Evolutionary conservation across 2,113 vertebrate species (phyloP), one percentile per base, ranked within the genome.

Genomic region (Carollia perspicillata): DNA sequence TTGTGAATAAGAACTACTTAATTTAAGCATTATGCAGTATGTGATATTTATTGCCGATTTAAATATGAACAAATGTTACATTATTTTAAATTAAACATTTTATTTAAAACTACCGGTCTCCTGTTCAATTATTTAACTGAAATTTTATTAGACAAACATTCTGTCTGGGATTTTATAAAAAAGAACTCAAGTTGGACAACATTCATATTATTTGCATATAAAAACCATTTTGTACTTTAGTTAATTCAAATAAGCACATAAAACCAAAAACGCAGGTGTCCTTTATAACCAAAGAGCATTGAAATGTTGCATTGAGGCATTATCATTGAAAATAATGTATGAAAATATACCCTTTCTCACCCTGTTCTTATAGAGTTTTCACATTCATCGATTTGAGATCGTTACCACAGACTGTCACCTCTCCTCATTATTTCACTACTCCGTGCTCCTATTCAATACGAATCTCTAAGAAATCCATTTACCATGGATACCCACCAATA

Each of bases 51-150:
- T 60, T 2, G 9, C 58, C 58, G 13, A 60, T 60, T 60, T 55
- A 97, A 92, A 20, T 90, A 94, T 92, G 72, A 97, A 94, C 66
- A 78, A 94, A 81, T 84, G 47, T 65, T 95, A 35, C 2, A 95
- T 84, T 96, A 79, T 97, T 97, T 97, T 96, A 97, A 93, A 89
- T 44, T 78, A 71, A 97, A 88, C 90, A 94, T 96, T 97, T 97
- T 90, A 89, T 92, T 96, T 96, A 90, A 97, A 93, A 93, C 65
- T 96, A 8, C 74, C 97, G 77, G 72, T 98, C 63, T 93, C 30
- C 18, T 18, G 91, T 94, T 96, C 35, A 94, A 77, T 92, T n/a
- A 92, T 89, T 97, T 96, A 80, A 42, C 93, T 85, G 75, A 90
- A 53, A 17, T 77, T 5, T 90, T 75, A 66, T 84, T 42, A 60